Percentiles rank a stretch among this genome's conserved stretches.
Evolutionary conservation across 2,113 vertebrate genomes (phyloP).

Genomic region (Phalacrocorax pelagicus): DNA sequence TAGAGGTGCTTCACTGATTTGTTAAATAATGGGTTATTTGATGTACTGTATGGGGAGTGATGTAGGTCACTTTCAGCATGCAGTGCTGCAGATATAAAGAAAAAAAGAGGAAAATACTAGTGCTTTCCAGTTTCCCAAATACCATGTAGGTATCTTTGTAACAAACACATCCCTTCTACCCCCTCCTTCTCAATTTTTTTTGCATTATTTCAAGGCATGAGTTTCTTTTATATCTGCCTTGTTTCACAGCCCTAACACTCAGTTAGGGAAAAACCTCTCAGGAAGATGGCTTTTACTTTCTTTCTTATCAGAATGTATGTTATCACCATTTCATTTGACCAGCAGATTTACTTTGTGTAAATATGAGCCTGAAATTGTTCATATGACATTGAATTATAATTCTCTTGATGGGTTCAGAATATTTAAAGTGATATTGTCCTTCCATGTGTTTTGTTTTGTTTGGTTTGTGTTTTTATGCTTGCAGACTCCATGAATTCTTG

Average conservation of each 20-base stretch:
- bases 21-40: constrained; percentile 75
- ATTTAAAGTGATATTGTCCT: not conserved
- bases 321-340: not conserved
- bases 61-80: constrained; percentile 70
- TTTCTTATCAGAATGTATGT: not conserved
- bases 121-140: constrained; percentile 3
- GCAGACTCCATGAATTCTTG: not conserved
- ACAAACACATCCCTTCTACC: not conserved
- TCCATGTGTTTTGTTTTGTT: not conserved
- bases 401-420: not conserved
- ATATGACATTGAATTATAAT: not conserved
- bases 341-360: not conserved
- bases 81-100: constrained; percentile 50
- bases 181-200: not conserved
- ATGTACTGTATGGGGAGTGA: constrained; percentile 64
- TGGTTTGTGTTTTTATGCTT: not conserved
- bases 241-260: not conserved
- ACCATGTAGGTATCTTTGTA: not conserved
- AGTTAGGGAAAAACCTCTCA: not conserved
- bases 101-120: not conserved
- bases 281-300: not conserved
- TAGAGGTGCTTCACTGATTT: constrained; percentile 75
- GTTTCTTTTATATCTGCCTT: not conserved
- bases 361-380: not conserved
- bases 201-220: not conserved